A percentile compares a stretch with the other conserved stretches of the same genome.
Conservation (phyloP, 2,888 invertebrate species). For the Pandemis corylana region DNA sequence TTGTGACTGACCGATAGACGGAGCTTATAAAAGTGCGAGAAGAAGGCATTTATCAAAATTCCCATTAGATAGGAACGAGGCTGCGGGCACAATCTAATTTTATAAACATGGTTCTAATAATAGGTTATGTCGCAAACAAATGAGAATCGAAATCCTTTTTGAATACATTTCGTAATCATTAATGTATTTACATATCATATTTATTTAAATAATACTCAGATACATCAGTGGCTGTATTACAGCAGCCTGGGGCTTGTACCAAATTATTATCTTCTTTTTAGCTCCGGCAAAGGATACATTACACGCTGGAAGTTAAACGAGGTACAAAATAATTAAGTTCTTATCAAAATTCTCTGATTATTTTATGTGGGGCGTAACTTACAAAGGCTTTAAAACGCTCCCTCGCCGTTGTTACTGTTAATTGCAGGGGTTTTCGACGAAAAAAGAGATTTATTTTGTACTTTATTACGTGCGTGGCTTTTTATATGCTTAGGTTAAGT, state of each 20-base stretch:
- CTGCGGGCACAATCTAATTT: no score
- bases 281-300: slow-evolving; percentile 30
- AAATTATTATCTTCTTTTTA: slow-evolving; percentile 37
- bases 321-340: slow-evolving; percentile 39
- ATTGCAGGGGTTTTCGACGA: slow-evolving; percentile 6
- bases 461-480: background rate
- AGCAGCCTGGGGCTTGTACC: slow-evolving; percentile 8
- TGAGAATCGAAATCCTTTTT: background rate
- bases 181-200: background rate
- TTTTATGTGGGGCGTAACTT: slow-evolving; percentile 34
- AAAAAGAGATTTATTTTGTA: background rate
- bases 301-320: slow-evolving; percentile 36
- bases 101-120: no score
- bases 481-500: background rate
- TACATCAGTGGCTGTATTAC: background rate
- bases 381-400: slow-evolving; percentile 25
- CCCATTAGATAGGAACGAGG: no score
- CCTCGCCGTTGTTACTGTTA: slow-evolving; percentile 20
- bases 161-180: background rate
- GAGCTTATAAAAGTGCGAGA: no score
- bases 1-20: no score
- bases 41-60: no score
- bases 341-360: slow-evolving; percentile 35
- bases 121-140: background rate
- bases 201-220: background rate